Conservation (phyloP, 2,797 vertebrate genomes). For the Tokudaia tokunoshimensis region DNA sequence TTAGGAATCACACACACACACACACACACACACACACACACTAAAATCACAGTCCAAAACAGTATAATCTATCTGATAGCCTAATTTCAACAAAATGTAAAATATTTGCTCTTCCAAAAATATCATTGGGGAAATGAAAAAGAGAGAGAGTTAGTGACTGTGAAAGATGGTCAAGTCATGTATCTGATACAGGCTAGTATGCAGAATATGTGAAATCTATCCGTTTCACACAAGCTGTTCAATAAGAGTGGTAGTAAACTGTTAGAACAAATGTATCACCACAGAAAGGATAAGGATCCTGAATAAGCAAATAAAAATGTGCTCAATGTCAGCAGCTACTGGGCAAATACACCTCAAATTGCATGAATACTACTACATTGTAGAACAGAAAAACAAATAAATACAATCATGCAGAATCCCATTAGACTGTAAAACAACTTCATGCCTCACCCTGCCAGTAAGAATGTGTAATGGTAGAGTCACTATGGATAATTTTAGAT, state of each 20-base stretch:
- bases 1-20: not conserved
- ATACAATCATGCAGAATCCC: not conserved
- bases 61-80: not conserved
- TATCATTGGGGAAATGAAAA: not conserved
- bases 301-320: not conserved
- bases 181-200: not conserved
- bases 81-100: not conserved
- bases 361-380: not conserved
- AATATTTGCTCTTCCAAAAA: not conserved
- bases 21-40: not conserved
- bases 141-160: fast-evolving
- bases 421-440: not conserved
- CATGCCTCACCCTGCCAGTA: not conserved
- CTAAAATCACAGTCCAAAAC: not conserved
- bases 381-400: not conserved
- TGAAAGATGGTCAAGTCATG: not conserved
- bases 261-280: not conserved
- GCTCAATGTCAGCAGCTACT: no score
- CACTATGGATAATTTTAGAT: not conserved
- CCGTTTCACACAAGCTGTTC: not conserved
- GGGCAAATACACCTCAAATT: not conserved
- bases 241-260: not conserved
- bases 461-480: not conserved
- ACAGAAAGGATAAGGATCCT: not conserved
- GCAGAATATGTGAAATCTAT: not conserved